Percentiles rank a stretch among this genome's conserved stretches.
Evolutionary conservation across 2,888 invertebrate species (phyloP).

Genomic region (Petrolisthes manimaculis): DNA sequence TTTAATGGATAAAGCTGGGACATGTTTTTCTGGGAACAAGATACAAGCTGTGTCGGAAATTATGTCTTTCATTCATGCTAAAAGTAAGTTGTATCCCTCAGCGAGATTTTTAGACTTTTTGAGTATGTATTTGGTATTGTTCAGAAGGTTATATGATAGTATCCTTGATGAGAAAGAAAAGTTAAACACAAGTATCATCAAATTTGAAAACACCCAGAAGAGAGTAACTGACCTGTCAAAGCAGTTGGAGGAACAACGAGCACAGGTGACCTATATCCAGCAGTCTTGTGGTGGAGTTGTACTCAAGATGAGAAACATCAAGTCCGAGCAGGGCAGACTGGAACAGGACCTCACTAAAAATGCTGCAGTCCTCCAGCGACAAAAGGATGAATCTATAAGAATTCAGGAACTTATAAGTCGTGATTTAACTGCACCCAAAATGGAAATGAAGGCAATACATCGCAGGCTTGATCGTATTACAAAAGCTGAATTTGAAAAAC

Average conservation of each 20-base stretch:
- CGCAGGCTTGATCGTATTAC: conserved; percentile 57
- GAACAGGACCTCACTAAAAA: conserved; percentile 64
- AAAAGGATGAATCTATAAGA: conserved; percentile 60
- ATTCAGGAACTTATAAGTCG: conserved; percentile 59
- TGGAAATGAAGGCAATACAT: conserved; percentile 55
- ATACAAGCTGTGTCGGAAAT: conserved; percentile 45
- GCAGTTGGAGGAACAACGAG: conserved; percentile 60
- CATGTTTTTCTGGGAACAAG: conserved; percentile 36
- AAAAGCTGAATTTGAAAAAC: conserved; percentile 57
- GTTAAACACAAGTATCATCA: conserved; percentile 50
- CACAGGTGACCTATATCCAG: conserved; percentile 63
- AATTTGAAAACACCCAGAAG: conserved; percentile 60
- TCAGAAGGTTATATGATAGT: conserved; percentile 21
- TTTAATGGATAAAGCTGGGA: conserved; percentile 26
- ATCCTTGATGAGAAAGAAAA: conserved; percentile 44
- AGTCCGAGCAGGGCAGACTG: conserved; percentile 61
- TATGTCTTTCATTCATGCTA: conserved; percentile 47
- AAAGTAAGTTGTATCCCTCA: conserved; percentile 33
- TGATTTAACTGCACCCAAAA: conserved; percentile 54
- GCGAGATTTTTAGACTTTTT: conserved; percentile 51
- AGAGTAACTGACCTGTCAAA: conserved; percentile 56
- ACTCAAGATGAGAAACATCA: conserved; percentile 63
- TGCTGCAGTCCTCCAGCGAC: conserved; percentile 51
- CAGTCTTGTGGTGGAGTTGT: conserved; percentile 61
- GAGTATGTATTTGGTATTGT: conserved; percentile 22